Evolutionary conservation across 1,140 invertebrate genomes (phyloP), one percentile per base, ranked within the genome.

Genomic region (Drosophila parabipectinata): DNA sequence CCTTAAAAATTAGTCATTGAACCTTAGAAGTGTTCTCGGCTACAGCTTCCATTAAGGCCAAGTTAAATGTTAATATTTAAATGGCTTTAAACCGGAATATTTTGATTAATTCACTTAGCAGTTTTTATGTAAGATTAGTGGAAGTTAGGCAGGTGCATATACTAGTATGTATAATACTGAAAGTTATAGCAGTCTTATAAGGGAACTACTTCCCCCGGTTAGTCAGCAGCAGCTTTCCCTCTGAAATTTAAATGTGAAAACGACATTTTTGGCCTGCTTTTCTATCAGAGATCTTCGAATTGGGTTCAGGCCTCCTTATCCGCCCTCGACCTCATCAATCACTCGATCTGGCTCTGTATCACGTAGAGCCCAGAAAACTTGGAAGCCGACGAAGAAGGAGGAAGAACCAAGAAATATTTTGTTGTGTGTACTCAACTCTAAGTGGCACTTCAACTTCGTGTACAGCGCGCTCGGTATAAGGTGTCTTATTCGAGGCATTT

Each of bases 371-470:
- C 12, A 30, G 66, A 24, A 68, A 32, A 26, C 28, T 8, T 50
- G 51, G 3, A 14, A 10, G 56, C 14, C 6, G 30, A 48, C 15
- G 8, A 37, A 28, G 54, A 50, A 53, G 30, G 57, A 53, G 30
- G 57, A 61, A 69, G 64, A 69, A 69, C 30, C 18, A 37, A 68
- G 67, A 56, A 69, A 32, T 69, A 69, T 69, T 69, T 69, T 48
- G 67, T 69, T 69, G 52, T 81, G 72, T 81, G 77, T 63, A 69
- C 74, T 76, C 56, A 52, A 56, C 62, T 47, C 66, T 57, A 76
- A 79, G 79, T 66, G 77, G 54, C 76, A 75, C 57, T 84, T 64
- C 47, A 57, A 76, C 77, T 58, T 79, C 45, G 45, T 68, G 59
- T 67, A 57, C 66, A 47, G 21, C 21, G 34, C 61, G 39, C 44